Evolutionary conservation across 2,113 vertebrate species (phyloP).

Genomic region (human (Homo sapiens)): GRCh38 chr16:72485001-72485500

Average conservation of each 20-base stretch:
- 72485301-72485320: neutral
- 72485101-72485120: neutral
- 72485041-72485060: neutral
- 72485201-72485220: neutral
- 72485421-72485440: neutral
- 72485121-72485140: neutral
- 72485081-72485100: neutral
- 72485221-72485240: neutral
- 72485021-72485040: neutral
- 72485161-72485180: neutral
- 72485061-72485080: neutral
- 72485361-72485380: neutral
- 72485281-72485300: constrained; percentile 10
- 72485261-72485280: constrained; percentile 27
- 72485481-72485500: neutral
- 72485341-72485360: neutral
- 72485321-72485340: neutral
- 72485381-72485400: neutral
- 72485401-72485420: constrained; percentile 14
- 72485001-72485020: too few relatives aligned
- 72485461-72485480: neutral
- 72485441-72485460: neutral
- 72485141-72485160: neutral
- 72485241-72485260: neutral
- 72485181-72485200: neutral